phyloP scores from a whole-genome alignment of 2,797 vertebrate genomes.

The Miichthys miiuy region DNA sequence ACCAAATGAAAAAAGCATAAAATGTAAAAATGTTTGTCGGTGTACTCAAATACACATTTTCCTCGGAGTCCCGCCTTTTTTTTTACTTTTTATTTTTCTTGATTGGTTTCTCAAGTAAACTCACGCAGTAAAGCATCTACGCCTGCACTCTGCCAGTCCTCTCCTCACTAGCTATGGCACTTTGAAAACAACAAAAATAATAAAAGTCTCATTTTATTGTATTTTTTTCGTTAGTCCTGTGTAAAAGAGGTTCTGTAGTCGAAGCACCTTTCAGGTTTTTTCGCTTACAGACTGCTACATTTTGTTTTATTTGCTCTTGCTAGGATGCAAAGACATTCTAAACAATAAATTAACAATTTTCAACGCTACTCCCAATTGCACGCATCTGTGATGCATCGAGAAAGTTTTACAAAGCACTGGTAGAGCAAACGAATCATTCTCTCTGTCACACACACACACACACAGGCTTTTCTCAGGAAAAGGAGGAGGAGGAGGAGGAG shows the following conservation, averaged over 20 bases:
- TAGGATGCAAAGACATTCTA: conserved; percentile 84
- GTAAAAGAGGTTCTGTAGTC: conserved; percentile 78
- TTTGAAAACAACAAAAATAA: conserved; percentile 81
- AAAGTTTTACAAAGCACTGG: conserved; percentile 80
- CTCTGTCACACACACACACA: conserved; percentile 30
- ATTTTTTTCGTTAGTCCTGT: conserved; percentile 66
- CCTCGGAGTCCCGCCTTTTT: conserved; percentile 73
- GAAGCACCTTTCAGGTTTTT: conserved; percentile 76
- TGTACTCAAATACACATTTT: conserved; percentile 79
- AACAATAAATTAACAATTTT: conserved; percentile 82
- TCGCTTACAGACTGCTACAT: conserved; percentile 84
- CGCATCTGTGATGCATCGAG: conserved; percentile 76
- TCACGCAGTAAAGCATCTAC: conserved; percentile 80
- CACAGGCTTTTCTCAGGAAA: conserved; percentile 63
- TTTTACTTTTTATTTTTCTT: conserved; percentile 38
- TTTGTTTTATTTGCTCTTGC: conserved; percentile 80
- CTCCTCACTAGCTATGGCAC: conserved; percentile 87
- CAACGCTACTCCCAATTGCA: conserved; percentile 78
- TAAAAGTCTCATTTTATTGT: conserved; percentile 48
- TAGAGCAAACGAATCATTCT: conserved; percentile 70
- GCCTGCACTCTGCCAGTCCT: conserved; percentile 74
- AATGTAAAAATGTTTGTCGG: conserved; percentile 74
- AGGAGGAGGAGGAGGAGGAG: conserved; percentile 42
- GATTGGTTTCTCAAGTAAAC: conserved; percentile 84
- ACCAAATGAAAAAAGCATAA: conserved; percentile 75